Conservation (phyloP, 2,113 vertebrate genomes). For the Colius striatus region DNA sequence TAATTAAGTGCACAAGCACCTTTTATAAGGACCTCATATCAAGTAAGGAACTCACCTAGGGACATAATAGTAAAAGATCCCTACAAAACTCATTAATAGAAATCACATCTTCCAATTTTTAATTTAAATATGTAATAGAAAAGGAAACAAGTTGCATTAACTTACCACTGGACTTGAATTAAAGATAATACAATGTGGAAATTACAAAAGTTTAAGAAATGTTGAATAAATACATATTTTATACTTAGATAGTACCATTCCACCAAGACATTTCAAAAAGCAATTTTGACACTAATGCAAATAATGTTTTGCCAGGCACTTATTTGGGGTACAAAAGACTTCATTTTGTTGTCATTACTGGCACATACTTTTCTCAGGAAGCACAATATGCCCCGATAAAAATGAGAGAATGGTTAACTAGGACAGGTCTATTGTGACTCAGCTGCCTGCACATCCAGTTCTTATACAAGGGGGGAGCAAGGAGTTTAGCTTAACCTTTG, state of each 20-base stretch:
- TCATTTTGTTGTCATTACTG: constrained; percentile 54
- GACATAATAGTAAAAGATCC: constrained; percentile 75
- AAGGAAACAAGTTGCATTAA: constrained; percentile 73
- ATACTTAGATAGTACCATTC: background rate
- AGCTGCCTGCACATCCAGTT: constrained; percentile 4
- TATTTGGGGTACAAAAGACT: constrained; percentile 38
- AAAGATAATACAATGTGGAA: constrained; percentile 38
- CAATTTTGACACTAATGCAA: constrained; percentile 42
- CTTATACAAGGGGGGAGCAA: background rate
- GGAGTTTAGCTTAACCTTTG: constrained; percentile 54
- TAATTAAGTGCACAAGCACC: constrained; percentile 77
- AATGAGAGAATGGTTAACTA: constrained; percentile 45
- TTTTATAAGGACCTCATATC: constrained; percentile 72
- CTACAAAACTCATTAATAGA: constrained; percentile 80
- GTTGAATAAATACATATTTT: constrained; percentile 69
- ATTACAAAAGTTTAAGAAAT: constrained; percentile 57
- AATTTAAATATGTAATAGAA: constrained; percentile 79
- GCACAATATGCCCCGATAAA: background rate
- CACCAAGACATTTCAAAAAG: constrained; percentile 29
- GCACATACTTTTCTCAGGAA: constrained; percentile 15
- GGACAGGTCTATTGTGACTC: constrained; percentile 16
- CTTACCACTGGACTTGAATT: constrained; percentile 66
- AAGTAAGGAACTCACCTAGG: constrained; percentile 71
- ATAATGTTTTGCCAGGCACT: constrained; percentile 11
- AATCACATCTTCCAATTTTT: constrained; percentile 76